These are phyloP conservation scores for Folsomia manolachei DNA, from an alignment of 2,888 invertebrate species.

Conservation along the genomic window DNA sequence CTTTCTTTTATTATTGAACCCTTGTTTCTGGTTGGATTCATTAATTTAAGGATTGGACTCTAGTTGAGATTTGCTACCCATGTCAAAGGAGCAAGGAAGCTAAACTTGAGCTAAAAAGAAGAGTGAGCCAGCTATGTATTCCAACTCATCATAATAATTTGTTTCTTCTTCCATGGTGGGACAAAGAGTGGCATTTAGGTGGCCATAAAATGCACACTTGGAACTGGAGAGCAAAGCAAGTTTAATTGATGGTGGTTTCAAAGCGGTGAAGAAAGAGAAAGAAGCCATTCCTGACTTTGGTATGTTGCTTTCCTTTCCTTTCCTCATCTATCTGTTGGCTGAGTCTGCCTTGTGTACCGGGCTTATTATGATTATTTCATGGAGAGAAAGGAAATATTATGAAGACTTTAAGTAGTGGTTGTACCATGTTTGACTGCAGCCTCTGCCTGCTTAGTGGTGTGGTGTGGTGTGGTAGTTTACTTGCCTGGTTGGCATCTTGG, in stretches of 20 bases:
- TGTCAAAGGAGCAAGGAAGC: neutral
- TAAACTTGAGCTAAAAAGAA: neutral
- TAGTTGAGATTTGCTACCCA: neutral
- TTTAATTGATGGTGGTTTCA: conserved; percentile 19
- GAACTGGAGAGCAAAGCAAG: conserved; percentile 15
- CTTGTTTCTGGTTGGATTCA: neutral
- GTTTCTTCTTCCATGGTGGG: neutral
- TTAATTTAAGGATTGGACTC: conserved; percentile 2
- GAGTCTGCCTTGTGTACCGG: conserved; percentile 11
- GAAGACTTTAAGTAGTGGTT: neutral
- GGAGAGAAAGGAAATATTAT: conserved; percentile 14
- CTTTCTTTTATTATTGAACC: conserved; percentile 2
- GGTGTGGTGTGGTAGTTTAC: neutral
- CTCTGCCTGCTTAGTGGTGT: too few species aligned
- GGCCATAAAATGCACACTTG: conserved; percentile 42
- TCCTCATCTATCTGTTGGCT: too few species aligned
- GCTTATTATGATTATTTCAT: conserved; percentile 28
- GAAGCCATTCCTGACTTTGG: conserved; percentile 7
- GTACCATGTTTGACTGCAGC: too few species aligned
- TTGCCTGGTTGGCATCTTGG: conserved; percentile 7
- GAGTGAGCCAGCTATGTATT: neutral
- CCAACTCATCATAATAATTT: neutral
- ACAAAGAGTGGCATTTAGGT: conserved; percentile 8
- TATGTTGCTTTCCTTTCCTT: conserved; percentile 16
- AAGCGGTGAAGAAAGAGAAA: conserved; percentile 14